Percentiles rank a stretch among this genome's conserved stretches.
phyloP scores from a whole-genome alignment of 2,113 vertebrate species.

The Asarcornis scutulata region DNA sequence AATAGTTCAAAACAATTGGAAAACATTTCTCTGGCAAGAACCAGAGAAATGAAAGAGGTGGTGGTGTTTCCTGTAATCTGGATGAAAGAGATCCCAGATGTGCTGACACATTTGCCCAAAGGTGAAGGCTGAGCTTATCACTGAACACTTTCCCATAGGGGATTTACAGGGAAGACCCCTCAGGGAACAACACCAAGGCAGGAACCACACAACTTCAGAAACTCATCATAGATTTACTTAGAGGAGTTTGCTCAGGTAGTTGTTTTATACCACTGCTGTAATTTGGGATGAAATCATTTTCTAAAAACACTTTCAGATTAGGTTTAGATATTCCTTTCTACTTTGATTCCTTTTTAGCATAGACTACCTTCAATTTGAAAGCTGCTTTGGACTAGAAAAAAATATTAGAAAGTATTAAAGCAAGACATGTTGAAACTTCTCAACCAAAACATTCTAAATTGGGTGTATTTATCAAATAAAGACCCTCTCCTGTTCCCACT shows the following conservation, averaged over 20 bases:
- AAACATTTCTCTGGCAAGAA: not conserved
- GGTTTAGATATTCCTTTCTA: not conserved
- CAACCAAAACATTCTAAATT: not conserved
- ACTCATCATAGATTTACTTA: not conserved
- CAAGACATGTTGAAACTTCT: not conserved
- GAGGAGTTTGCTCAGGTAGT: not conserved
- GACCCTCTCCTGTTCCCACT: not conserved
- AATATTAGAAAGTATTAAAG: not conserved
- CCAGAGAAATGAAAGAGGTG: not conserved
- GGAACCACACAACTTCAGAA: not conserved
- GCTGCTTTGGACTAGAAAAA: not conserved
- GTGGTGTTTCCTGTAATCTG: not conserved
- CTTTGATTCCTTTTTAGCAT: not conserved
- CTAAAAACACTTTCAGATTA: not conserved
- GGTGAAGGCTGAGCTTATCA: not conserved
- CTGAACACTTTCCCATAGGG: rapidly evolving
- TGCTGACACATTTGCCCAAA: not conserved
- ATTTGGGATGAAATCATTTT: not conserved
- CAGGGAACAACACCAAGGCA: not conserved
- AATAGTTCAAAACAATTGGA: not conserved
- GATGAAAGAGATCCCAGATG: not conserved
- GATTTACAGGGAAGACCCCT: not conserved
- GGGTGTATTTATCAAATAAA: not conserved
- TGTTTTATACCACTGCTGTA: not conserved
- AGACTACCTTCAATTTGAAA: not conserved